Base-by-base conservation (phyloP, 2,888 invertebrate genomes). In the Panorpa germanica region DNA sequence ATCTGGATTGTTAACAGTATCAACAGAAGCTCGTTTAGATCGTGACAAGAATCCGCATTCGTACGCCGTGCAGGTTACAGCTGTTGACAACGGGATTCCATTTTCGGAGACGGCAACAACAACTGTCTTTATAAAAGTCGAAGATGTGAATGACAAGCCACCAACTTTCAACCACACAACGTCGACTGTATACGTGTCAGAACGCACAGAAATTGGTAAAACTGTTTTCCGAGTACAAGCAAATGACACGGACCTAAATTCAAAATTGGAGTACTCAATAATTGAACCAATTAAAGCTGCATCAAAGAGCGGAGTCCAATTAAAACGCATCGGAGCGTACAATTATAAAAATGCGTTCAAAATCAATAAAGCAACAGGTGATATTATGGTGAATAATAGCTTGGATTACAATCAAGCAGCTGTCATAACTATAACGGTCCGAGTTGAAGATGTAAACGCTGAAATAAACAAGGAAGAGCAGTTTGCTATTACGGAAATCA, bases 101-200 rank as follows among this genome's bases (percentile, higher is more conserved):
- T 67, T 76, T 13, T 70, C 70, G 6, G 77, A 78, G 55, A 80
- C 80, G 0, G 80, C 78, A 0, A 76, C 77, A 0, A 70, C 80
- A 0, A 75, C 73, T 0, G 74, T 72, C 1, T 71, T 66, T 32
- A 69, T 81, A 3, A 70, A 65, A 23, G 65, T 81, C 3, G 59
- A 69, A 40, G 80, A 80, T 40, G 72, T 78, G 1, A 85, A 85
- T 41, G 78, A 86, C 44, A 83, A 83, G 43, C 67, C 78, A 10
- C 86, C 86, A 1, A 64, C 59, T 34, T 85, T 86, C 39, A 70
- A 63, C 30, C 59, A 61, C 26, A 52, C 57, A 4, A 69, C 68
- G 37, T 65, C 65, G 29, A 61, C 68, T 0, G 69, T 71, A 14
- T 76, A 78, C 39, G 67, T 78, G 4, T 75, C 76, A 0, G 78